phyloP scores from a whole-genome alignment of 2,113 vertebrate species.

The Grallaria varia region DNA sequence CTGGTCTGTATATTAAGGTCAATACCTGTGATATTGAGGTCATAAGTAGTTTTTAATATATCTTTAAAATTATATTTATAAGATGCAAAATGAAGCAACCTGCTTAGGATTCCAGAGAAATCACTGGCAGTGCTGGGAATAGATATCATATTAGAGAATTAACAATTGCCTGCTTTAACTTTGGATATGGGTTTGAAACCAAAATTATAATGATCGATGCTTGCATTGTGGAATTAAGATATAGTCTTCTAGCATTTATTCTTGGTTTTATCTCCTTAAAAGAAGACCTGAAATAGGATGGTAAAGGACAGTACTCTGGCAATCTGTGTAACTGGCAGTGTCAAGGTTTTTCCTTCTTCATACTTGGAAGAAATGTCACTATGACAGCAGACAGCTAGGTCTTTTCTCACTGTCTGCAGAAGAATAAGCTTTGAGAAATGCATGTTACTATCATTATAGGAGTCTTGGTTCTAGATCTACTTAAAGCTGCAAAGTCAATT shows the following conservation, averaged over 20 bases:
- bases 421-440: background rate
- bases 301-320: background rate
- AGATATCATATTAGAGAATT: background rate
- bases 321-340: background rate
- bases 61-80: background rate
- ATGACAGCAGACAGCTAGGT: background rate
- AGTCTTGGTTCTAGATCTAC: background rate
- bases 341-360: background rate
- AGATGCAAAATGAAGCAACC: background rate
- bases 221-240: background rate
- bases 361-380: background rate
- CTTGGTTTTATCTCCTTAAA: background rate
- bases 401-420: background rate
- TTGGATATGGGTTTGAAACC: background rate
- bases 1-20: background rate
- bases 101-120: background rate
- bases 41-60: background rate
- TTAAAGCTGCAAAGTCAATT: conserved; percentile 3
- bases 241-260: background rate
- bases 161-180: background rate
- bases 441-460: background rate
- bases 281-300: background rate
- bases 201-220: background rate
- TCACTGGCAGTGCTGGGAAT: background rate
- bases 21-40: background rate